Evolutionary conservation across 2,888 invertebrate species (phyloP).

Genomic region (Sceliomorpha sp.): DNA sequence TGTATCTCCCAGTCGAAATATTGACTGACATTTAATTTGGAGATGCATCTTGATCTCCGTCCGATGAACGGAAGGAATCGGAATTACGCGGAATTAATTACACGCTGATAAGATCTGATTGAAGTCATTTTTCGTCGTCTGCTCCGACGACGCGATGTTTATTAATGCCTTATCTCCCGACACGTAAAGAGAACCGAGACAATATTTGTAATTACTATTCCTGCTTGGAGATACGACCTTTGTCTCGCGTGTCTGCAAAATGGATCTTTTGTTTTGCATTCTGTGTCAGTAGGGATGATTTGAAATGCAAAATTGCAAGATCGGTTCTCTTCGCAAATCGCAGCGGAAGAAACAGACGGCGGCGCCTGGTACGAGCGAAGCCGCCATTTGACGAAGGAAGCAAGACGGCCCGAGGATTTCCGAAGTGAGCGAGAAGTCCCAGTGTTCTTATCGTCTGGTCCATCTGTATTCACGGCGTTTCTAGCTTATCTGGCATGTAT

Average conservation of each 20-base stretch:
- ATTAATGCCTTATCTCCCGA: too few relatives aligned
- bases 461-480: conserved; percentile 76
- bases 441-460: conserved; percentile 69
- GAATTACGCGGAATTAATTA: too few relatives aligned
- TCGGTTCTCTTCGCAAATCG: conserved; percentile 51
- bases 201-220: neutral
- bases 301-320: conserved; percentile 48
- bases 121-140: too few relatives aligned
- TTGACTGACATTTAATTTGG: too few relatives aligned
- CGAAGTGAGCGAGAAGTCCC: conserved; percentile 62
- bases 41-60: too few relatives aligned
- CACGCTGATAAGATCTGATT: too few relatives aligned
- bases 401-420: conserved; percentile 35
- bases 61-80: too few relatives aligned
- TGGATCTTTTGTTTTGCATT: conserved; percentile 43
- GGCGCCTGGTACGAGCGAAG: conserved; percentile 62
- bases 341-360: conserved; percentile 48
- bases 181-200: too few relatives aligned
- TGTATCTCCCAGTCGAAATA: too few relatives aligned
- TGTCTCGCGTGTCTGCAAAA: conserved; percentile 8
- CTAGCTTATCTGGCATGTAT: conserved; percentile 68
- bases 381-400: conserved; percentile 44
- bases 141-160: too few relatives aligned
- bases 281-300: conserved; percentile 38
- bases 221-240: conserved; percentile 12